These are phyloP conservation scores for Rhaphigaster nebulosa DNA, from an alignment of 2,888 invertebrate species.

Conservation along the genomic window DNA sequence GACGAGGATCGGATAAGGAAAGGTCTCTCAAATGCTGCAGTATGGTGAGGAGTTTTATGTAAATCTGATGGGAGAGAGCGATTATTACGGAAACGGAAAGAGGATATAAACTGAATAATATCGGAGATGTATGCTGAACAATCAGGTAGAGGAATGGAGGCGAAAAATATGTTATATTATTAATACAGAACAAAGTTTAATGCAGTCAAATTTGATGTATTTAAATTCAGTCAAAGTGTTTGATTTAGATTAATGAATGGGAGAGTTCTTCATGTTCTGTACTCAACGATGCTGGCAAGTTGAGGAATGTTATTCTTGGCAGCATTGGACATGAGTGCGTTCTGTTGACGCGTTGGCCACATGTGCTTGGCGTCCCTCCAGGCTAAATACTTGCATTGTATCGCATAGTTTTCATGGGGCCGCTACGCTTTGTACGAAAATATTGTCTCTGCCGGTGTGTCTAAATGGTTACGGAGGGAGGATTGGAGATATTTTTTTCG, in stretches of 20 bases:
- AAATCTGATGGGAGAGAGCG: too few species aligned
- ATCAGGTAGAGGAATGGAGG: too few species aligned
- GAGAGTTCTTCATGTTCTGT: neutral
- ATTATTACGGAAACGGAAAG: too few species aligned
- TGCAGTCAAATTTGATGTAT: neutral
- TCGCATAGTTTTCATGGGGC: neutral
- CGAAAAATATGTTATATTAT: too few species aligned
- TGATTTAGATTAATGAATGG: conserved; percentile 3
- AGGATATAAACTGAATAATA: too few species aligned
- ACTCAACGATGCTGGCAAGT: conserved; percentile 12
- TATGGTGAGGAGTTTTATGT: too few species aligned
- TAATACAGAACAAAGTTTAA: neutral
- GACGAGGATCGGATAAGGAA: too few species aligned
- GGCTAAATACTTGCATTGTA: conserved; percentile 24
- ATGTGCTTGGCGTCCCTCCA: neutral
- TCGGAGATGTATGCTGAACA: too few species aligned
- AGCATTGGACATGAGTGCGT: neutral
- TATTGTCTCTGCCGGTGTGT: neutral
- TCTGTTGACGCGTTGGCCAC: conserved; percentile 18
- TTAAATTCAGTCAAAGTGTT: neutral
- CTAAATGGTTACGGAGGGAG: neutral
- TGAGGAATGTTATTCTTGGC: conserved; percentile 35
- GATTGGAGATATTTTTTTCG: neutral
- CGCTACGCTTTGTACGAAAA: neutral
- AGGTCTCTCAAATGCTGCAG: too few species aligned